phyloP scores from a whole-genome alignment of 2,113 vertebrate genomes.

The Lonchura striata region DNA sequence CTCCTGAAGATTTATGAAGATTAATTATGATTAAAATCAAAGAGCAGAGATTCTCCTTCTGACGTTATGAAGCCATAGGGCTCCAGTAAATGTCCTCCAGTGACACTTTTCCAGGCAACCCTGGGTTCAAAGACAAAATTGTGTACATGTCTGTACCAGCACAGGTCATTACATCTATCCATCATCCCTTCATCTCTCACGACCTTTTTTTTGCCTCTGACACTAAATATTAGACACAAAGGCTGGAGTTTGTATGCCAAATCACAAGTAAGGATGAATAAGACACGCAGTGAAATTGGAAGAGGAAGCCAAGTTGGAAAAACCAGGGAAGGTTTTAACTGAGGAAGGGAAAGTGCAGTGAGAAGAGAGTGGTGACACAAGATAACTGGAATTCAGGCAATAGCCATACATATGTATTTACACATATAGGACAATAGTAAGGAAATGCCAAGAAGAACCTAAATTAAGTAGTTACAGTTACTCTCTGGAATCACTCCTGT shows the following conservation, averaged over 20 bases:
- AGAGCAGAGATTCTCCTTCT: background rate
- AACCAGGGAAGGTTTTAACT: background rate
- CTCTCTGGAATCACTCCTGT: background rate
- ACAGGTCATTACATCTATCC: background rate
- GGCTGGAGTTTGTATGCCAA: background rate
- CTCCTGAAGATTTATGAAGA: conserved; percentile 47
- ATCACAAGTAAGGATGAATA: background rate
- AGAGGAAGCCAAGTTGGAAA: background rate
- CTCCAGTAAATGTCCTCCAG: background rate
- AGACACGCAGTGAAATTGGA: background rate
- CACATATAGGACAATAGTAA: background rate
- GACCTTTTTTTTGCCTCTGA: background rate
- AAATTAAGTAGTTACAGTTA: background rate
- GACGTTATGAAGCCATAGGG: background rate
- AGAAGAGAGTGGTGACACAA: background rate
- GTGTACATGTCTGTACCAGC: background rate
- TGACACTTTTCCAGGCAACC: background rate
- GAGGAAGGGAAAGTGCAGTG: background rate
- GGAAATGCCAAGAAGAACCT: background rate
- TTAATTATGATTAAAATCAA: conserved; percentile 34
- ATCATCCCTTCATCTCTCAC: background rate
- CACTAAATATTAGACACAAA: background rate
- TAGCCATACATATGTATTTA: background rate
- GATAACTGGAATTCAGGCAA: background rate
- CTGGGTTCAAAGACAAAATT: background rate